Evolutionary conservation across 1,140 invertebrate genomes (phyloP).

Genomic region (Drosophila saltans): DNA sequence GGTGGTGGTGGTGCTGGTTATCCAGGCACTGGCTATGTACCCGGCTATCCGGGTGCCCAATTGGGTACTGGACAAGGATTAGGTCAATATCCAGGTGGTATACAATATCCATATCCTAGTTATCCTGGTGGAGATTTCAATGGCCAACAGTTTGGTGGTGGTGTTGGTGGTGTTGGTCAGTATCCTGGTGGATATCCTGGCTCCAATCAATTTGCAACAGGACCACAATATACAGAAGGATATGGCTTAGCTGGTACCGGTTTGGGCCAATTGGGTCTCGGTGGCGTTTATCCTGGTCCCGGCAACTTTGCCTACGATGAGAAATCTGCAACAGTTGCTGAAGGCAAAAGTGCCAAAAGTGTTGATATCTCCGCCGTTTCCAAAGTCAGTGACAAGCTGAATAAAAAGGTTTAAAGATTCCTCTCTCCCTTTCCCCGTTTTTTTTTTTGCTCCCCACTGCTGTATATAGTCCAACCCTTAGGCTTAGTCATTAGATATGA

Average conservation of each 20-base stretch:
- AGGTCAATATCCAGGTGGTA: slow-evolving; percentile 58
- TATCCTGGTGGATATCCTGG: slow-evolving; percentile 59
- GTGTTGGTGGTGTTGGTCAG: slow-evolving; percentile 23
- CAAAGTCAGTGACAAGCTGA: slow-evolving; percentile 69
- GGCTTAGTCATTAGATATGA: slow-evolving; percentile 40
- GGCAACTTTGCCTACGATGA: slow-evolving; percentile 60
- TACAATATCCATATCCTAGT: slow-evolving; percentile 57
- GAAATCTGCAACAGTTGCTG: slow-evolving; percentile 43
- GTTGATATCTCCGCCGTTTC: slow-evolving; percentile 28
- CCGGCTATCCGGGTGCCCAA: slow-evolving; percentile 35
- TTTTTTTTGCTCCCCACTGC: not conserved
- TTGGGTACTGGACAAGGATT: slow-evolving; percentile 44
- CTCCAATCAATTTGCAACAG: slow-evolving; percentile 38
- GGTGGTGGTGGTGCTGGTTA: slow-evolving; percentile 25
- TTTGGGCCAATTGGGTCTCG: slow-evolving; percentile 52
- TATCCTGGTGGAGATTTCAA: slow-evolving; percentile 52
- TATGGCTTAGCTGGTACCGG: slow-evolving; percentile 59
- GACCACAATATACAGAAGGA: slow-evolving; percentile 73
- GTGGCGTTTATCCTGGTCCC: slow-evolving; percentile 30
- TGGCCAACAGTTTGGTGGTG: slow-evolving; percentile 51
- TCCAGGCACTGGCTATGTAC: slow-evolving; percentile 20
- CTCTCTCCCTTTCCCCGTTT: not conserved
- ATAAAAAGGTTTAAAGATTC: slow-evolving; percentile 54
- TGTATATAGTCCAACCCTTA: slow-evolving; percentile 48
- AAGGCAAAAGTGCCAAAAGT: slow-evolving; percentile 69